These are phyloP conservation scores for Centropus bengalensis DNA, from an alignment of 2,113 vertebrate species.

Conservation along the genomic window DNA sequence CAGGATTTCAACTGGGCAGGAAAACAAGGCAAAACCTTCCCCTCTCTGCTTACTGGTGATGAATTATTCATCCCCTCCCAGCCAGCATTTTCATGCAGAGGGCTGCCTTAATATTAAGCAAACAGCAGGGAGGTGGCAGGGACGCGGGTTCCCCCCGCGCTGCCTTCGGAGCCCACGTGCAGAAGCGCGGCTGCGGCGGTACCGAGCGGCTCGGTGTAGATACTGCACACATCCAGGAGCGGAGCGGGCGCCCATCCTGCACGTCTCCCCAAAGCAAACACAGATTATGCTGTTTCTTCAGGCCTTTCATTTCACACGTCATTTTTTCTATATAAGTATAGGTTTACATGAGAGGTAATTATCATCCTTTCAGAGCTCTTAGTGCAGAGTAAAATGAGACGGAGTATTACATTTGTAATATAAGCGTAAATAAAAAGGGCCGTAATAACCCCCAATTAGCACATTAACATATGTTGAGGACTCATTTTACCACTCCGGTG, in stretches of 20 bases:
- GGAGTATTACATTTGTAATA: conserved; percentile 68
- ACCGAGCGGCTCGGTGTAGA: background rate
- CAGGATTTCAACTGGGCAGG: background rate
- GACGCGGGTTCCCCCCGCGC: rapidly evolving
- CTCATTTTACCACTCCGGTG: conserved; percentile 60
- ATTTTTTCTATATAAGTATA: conserved; percentile 68
- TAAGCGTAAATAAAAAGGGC: conserved; percentile 78
- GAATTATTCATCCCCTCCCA: background rate
- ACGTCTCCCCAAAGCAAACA: background rate
- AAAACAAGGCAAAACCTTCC: background rate
- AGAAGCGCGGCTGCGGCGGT: background rate
- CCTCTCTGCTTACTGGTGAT: rapidly evolving
- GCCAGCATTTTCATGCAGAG: background rate
- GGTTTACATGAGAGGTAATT: conserved; percentile 75
- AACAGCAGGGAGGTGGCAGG: background rate
- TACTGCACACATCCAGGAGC: rapidly evolving
- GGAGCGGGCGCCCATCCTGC: background rate
- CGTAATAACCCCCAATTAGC: conserved; percentile 80
- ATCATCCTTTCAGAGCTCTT: conserved; percentile 69
- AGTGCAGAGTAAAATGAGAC: conserved; percentile 65
- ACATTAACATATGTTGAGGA: conserved; percentile 69
- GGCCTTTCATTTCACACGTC: conserved; percentile 49
- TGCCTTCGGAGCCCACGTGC: background rate
- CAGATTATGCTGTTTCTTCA: conserved; percentile 29
- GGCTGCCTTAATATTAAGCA: background rate